Base-by-base conservation (phyloP, 2,888 invertebrate genomes). In the Drosophila flavopinicola region DNA sequence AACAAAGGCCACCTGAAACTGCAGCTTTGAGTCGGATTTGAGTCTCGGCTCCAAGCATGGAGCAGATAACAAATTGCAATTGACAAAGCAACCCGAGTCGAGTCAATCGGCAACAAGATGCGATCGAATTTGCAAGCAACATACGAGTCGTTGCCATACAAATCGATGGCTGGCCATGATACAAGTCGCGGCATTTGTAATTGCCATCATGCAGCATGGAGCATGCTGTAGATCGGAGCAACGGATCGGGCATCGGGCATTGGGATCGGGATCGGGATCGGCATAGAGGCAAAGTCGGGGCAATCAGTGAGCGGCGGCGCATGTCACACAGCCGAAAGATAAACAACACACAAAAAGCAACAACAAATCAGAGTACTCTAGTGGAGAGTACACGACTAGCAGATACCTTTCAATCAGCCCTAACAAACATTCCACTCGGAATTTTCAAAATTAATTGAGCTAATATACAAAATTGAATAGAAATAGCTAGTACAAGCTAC, bases 1-100 rank as follows among this genome's bases (percentile, higher is more conserved):
- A 9, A 25, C 41, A 17, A 20, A 10, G 39, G 65, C 58, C 57
- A 63, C 59, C 60, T 74, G 71, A 74, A 67, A 45, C 53, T 23
- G 37, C 10, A 15, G 27, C 33, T 45, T 27, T 32, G 29, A 53
- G 32, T 27, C 29, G 29, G 39, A 39, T 69, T 69, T 44, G 66
- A 61, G 53, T 29, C 24, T 17, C 15, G 4, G 30, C 32, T 25
- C 38, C 27, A 64, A 64, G 67, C 57, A 59, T 63, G 73, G 33
- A 60, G 51, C 66, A 56, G 71, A 87, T 87, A 88, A 89, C 88
- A 89, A 88, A 89, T 89, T 88, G 87, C 88, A 89, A 88, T 88
- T 89, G 89, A 89, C 89, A 88, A 88, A 87, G 82, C 76, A 84
- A 79, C 58, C 67, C 65, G 66, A 76, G 75, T 72, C 61, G 61